These are phyloP conservation scores for Oscheius sp. DNA, from an alignment of 2,888 invertebrate genomes.

Conservation along the genomic window DNA sequence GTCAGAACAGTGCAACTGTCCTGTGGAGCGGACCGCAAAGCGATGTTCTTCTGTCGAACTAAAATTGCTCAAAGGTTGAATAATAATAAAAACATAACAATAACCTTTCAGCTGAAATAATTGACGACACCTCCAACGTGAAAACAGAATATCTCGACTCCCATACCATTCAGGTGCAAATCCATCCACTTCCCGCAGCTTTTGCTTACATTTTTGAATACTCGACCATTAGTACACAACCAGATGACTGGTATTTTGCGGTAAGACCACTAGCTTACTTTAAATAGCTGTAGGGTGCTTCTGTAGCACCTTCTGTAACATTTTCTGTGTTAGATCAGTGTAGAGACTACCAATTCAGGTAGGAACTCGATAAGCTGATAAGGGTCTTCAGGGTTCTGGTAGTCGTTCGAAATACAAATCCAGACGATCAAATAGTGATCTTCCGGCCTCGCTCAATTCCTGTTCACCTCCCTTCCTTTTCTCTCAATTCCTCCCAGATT, in stretches of 20 bases:
- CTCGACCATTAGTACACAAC: conserved; percentile 57
- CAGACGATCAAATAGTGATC: conserved; percentile 48
- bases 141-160: conserved; percentile 54
- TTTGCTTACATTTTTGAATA: conserved; percentile 69
- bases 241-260: conserved; percentile 66
- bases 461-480: conserved; percentile 58
- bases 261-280: conserved; percentile 38
- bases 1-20: conserved; percentile 61
- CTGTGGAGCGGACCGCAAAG: conserved; percentile 42
- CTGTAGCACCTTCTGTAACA: conserved; percentile 57
- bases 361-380: background rate
- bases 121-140: conserved; percentile 43
- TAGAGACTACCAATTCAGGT: conserved; percentile 66
- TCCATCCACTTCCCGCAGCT: conserved; percentile 54
- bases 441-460: conserved; percentile 60
- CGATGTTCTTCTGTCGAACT: conserved; percentile 52
- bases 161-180: conserved; percentile 55
- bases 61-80: conserved; percentile 1
- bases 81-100: background rate
- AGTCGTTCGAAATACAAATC: conserved; percentile 57
- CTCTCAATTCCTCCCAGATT: conserved; percentile 37
- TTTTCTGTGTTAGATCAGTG: conserved; percentile 66
- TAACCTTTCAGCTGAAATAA: conserved; percentile 44
- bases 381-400: conserved; percentile 40
- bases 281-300: conserved; percentile 58